Percentiles rank a stretch among this genome's conserved stretches.
These are phyloP conservation scores for Apamea crenata DNA, from an alignment of 2,888 invertebrate species.

Conservation along the genomic window DNA sequence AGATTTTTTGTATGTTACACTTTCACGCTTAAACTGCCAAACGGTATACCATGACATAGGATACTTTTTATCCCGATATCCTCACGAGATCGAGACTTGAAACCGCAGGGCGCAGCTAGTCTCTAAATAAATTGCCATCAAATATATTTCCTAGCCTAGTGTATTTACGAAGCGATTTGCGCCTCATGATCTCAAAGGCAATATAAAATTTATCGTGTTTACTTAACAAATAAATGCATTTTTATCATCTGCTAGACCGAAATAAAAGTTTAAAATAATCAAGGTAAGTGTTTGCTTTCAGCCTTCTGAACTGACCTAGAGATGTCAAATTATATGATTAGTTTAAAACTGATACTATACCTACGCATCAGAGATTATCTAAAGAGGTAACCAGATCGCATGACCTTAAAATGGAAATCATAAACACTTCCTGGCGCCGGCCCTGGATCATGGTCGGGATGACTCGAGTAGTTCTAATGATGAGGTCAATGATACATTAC, in stretches of 20 bases:
- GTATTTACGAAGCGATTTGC: constrained; percentile 52
- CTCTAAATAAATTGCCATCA: constrained; percentile 44
- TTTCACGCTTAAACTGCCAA: background rate
- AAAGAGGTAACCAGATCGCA: constrained; percentile 69
- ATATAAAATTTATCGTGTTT: constrained; percentile 78
- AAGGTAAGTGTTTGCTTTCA: constrained; percentile 76
- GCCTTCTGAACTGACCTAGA: constrained; percentile 82
- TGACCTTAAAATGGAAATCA: constrained; percentile 61
- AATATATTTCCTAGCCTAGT: constrained; percentile 62
- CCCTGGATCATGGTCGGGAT: constrained; percentile 60
- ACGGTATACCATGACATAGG: background rate
- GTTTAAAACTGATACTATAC: constrained; percentile 76
- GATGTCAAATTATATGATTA: constrained; percentile 76
- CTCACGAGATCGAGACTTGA: background rate
- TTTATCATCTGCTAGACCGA: constrained; percentile 74
- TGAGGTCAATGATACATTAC: constrained; percentile 69
- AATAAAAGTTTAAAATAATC: constrained; percentile 81
- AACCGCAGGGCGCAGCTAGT: background rate
- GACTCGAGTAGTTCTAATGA: constrained; percentile 57
- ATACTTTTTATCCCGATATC: background rate
- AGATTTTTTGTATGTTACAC: too few species aligned
- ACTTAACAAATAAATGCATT: constrained; percentile 79
- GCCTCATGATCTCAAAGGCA: constrained; percentile 75
- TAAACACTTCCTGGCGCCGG: constrained; percentile 67
- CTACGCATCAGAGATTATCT: constrained; percentile 71